phyloP scores from a whole-genome alignment of 2,797 vertebrate species.

The Sebastes minor region DNA sequence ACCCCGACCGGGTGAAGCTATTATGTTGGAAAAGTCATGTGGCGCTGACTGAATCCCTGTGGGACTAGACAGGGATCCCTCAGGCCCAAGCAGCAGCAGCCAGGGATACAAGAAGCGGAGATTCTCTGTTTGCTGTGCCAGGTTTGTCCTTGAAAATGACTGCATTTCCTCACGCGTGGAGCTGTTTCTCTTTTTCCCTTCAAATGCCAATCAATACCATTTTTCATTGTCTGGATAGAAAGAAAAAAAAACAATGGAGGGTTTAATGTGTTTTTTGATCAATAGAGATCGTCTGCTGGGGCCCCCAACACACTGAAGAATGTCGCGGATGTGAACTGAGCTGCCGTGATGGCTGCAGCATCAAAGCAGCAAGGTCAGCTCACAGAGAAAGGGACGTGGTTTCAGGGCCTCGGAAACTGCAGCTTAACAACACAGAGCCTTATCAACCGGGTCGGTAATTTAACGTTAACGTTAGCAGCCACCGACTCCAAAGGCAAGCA shows the following conservation, averaged over 20 bases:
- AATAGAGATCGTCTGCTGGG: slow-evolving; percentile 17
- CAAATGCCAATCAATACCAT: slow-evolving; percentile 47
- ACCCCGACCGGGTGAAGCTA: neutral
- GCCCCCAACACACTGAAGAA: neutral
- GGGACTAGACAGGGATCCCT: slow-evolving; percentile 12
- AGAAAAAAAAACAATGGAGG: neutral
- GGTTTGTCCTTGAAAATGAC: slow-evolving; percentile 37
- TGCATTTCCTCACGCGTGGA: neutral
- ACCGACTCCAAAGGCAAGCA: neutral
- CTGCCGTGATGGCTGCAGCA: neutral
- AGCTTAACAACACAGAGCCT: neutral
- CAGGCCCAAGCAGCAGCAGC: neutral
- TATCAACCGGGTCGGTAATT: slow-evolving; percentile 8
- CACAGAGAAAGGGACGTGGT: slow-evolving; percentile 14
- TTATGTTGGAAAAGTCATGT: slow-evolving; percentile 38
- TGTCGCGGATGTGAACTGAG: neutral
- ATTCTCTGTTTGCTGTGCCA: slow-evolving; percentile 1
- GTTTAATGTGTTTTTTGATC: slow-evolving; percentile 41
- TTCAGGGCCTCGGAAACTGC: neutral
- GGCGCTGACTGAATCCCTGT: neutral
- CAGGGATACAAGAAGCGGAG: neutral
- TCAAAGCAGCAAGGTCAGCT: slow-evolving; percentile 3
- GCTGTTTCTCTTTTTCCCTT: neutral
- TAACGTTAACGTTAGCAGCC: slow-evolving; percentile 20
- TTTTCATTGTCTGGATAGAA: slow-evolving; percentile 1